Percentiles rank a stretch among this genome's conserved stretches.
phyloP scores from a whole-genome alignment of 2,888 invertebrate genomes.

The Leptinotarsa juncta region DNA sequence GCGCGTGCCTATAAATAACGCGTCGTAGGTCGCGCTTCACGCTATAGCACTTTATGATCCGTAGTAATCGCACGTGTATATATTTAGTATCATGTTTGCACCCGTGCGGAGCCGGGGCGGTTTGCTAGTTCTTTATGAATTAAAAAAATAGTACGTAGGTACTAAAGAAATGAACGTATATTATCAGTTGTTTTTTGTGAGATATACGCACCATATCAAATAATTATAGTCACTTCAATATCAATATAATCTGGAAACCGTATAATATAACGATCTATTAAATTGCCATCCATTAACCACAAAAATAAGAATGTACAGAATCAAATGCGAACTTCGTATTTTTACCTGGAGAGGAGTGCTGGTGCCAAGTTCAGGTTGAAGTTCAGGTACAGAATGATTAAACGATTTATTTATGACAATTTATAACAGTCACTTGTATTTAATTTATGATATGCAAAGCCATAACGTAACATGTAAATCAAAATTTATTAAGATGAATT shows the following conservation, averaged over 20 bases:
- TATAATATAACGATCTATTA: background rate
- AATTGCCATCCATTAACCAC: background rate
- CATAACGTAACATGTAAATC: slow-evolving; percentile 46
- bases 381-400: slow-evolving; percentile 41
- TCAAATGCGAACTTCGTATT: background rate
- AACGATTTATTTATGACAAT: slow-evolving; percentile 53
- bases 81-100: too few relatives aligned
- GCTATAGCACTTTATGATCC: too few relatives aligned
- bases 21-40: too few relatives aligned
- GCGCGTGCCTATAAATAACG: too few relatives aligned
- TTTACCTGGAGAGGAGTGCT: slow-evolving; percentile 8
- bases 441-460: slow-evolving; percentile 42
- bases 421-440: slow-evolving; percentile 44
- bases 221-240: too few relatives aligned
- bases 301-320: background rate
- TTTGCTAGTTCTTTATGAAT: too few relatives aligned
- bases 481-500: slow-evolving; percentile 41
- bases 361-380: slow-evolving; percentile 26
- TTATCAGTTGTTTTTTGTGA: too few relatives aligned
- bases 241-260: background rate
- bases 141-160: too few relatives aligned
- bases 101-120: too few relatives aligned
- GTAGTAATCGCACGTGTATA: too few relatives aligned
- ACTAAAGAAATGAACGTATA: too few relatives aligned
- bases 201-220: too few relatives aligned